phyloP scores from a whole-genome alignment of 1,140 invertebrate species.

The Pseudomyrmex pallidus region DNA sequence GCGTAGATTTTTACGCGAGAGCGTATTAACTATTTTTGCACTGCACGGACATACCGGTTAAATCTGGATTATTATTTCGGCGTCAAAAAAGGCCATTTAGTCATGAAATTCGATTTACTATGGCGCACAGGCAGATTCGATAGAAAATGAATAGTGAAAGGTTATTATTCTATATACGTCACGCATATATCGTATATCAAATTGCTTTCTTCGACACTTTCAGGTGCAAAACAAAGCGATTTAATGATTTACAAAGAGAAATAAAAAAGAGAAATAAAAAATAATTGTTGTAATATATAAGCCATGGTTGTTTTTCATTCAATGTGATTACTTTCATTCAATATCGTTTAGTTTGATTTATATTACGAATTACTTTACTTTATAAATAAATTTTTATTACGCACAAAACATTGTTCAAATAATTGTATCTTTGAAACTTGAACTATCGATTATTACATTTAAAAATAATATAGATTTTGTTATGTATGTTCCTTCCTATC shows the following conservation, averaged over 20 bases:
- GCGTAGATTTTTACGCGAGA: slow-evolving; percentile 45
- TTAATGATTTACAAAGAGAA: background rate
- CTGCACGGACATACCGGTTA: slow-evolving; percentile 48
- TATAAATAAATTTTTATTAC: background rate
- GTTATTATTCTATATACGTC: slow-evolving; percentile 57
- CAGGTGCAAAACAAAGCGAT: slow-evolving; percentile 34
- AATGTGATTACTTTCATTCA: background rate
- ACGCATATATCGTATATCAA: slow-evolving; percentile 29
- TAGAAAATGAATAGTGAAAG: slow-evolving; percentile 54
- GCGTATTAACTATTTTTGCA: slow-evolving; percentile 56
- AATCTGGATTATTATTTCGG: slow-evolving; percentile 59
- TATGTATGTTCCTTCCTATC: background rate
- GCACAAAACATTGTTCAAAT: background rate
- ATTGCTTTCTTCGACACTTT: slow-evolving; percentile 43
- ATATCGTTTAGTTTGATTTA: background rate
- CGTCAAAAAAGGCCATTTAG: slow-evolving; percentile 57
- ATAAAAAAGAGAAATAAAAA: slow-evolving; percentile 1
- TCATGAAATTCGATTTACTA: slow-evolving; percentile 56
- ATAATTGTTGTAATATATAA: background rate
- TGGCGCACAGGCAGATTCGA: slow-evolving; percentile 42
- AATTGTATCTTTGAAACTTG: background rate
- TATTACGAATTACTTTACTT: background rate
- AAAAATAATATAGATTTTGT: background rate
- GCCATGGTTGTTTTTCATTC: background rate
- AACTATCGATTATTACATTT: background rate